These are phyloP conservation scores for Cyclopterus lumpus DNA, from an alignment of 2,797 vertebrate species.

Conservation along the genomic window DNA sequence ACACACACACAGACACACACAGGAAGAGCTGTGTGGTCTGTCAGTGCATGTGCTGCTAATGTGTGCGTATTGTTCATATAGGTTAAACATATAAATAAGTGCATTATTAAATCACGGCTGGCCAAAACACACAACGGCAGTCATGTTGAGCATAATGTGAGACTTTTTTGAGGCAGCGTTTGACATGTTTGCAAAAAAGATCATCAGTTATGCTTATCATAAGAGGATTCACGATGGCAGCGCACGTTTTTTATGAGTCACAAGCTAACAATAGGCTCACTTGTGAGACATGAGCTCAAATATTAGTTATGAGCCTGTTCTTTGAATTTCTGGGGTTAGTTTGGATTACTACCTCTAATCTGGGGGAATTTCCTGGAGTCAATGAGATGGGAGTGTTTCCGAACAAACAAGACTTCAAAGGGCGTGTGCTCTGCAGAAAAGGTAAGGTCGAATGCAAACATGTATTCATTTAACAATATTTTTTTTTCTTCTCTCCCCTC, in stretches of 20 bases:
- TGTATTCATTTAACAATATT: slow-evolving; percentile 79
- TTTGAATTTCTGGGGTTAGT: slow-evolving; percentile 80
- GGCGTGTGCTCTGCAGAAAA: slow-evolving; percentile 71
- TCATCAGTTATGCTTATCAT: slow-evolving; percentile 67
- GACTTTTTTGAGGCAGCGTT: slow-evolving; percentile 52
- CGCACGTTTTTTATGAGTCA: slow-evolving; percentile 73
- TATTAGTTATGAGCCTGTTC: slow-evolving; percentile 80
- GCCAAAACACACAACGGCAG: slow-evolving; percentile 42
- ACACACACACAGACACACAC: slow-evolving; percentile 22
- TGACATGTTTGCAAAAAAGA: slow-evolving; percentile 69
- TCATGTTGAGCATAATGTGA: slow-evolving; percentile 40
- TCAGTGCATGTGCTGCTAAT: background rate
- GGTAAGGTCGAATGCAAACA: slow-evolving; percentile 81
- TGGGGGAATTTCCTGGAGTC: slow-evolving; percentile 79
- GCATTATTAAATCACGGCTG: slow-evolving; percentile 35
- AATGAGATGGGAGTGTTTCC: slow-evolving; percentile 80
- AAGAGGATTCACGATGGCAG: slow-evolving; percentile 70
- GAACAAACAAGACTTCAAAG: slow-evolving; percentile 84
- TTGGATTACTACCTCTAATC: slow-evolving; percentile 80
- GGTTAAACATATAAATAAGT: slow-evolving; percentile 46
- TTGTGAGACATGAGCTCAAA: slow-evolving; percentile 81
- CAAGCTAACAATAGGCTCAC: slow-evolving; percentile 73
- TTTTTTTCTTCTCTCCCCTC: slow-evolving; percentile 54
- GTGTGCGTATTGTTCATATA: slow-evolving; percentile 34
- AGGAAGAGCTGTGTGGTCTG: slow-evolving; percentile 46